These are phyloP conservation scores for Periphyllus acericola DNA, from an alignment of 2,888 invertebrate genomes.

Conservation along the genomic window DNA sequence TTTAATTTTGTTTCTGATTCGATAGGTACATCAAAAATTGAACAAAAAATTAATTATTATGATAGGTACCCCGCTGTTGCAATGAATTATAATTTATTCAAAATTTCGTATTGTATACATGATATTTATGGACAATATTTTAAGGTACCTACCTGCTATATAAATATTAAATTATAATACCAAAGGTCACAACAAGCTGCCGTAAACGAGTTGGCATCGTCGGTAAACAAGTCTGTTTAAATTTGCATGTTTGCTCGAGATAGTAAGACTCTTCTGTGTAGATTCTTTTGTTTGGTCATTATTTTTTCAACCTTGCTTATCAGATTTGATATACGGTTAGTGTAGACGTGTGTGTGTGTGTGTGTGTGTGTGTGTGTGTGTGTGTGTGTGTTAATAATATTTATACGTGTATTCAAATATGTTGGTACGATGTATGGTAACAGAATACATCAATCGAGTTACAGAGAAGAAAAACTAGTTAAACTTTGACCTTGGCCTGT, in stretches of 20 bases:
- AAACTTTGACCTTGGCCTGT: slow-evolving; percentile 41
- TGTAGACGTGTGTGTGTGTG: not conserved
- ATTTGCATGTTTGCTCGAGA: slow-evolving; percentile 2
- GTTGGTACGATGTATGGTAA: not conserved
- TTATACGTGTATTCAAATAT: too few species aligned
- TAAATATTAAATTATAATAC: not conserved
- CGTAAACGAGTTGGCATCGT: not conserved
- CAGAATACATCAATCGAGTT: not conserved
- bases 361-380: not conserved
- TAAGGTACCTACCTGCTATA: not conserved
- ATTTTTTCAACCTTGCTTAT: slow-evolving; percentile 8
- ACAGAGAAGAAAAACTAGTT: slow-evolving; percentile 22
- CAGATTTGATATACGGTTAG: not conserved
- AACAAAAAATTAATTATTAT: not conserved
- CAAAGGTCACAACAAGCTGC: not conserved
- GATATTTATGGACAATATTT: not conserved
- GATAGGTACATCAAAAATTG: not conserved
- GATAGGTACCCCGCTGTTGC: not conserved
- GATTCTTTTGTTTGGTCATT: slow-evolving; percentile 14
- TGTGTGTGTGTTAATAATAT: not conserved
- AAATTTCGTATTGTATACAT: not conserved
- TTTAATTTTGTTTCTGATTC: not conserved
- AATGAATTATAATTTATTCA: slow-evolving; percentile 12
- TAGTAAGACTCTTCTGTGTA: not conserved
- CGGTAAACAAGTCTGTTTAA: slow-evolving; percentile 14